Percentiles rank a stretch among this genome's conserved stretches.
Conservation (phyloP, 2,888 invertebrate genomes). For the Lycaena phlaeas region DNA sequence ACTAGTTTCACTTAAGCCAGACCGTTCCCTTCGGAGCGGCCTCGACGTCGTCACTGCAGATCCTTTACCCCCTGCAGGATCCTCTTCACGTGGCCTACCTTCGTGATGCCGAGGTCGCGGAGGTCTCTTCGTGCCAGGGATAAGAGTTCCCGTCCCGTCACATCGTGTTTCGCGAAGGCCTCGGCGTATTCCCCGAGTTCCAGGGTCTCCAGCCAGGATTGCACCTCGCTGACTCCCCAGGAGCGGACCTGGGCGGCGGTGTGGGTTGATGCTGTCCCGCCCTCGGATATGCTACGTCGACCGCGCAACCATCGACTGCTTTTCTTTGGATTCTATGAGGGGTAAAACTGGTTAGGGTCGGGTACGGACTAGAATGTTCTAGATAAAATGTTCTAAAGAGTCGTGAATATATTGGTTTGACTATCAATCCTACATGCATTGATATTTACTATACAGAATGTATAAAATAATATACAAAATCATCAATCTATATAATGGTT, state of each 20-base stretch:
- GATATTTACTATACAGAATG: no score
- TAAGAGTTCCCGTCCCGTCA: conserved; percentile 90
- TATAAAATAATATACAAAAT: no score
- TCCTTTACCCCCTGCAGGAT: conserved; percentile 95
- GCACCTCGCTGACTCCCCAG: conserved; percentile 94
- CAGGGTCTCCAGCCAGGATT: conserved; percentile 90
- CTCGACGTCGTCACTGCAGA: conserved; percentile 62
- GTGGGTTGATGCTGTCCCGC: conserved; percentile 29
- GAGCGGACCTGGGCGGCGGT: conserved; percentile 44
- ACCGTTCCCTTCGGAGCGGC: conserved; percentile 66
- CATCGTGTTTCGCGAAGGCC: conserved; percentile 92
- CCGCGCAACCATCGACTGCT: conserved; percentile 52
- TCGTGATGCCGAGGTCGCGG: conserved; percentile 92
- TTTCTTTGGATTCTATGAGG: conserved; percentile 53
- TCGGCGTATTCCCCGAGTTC: conserved; percentile 92
- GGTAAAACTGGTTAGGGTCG: conserved; percentile 23
- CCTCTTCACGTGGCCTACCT: conserved; percentile 96
- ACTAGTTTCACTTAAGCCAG: conserved; percentile 20
- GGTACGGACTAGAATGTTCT: conserved; percentile 10
- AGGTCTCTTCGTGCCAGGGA: conserved; percentile 89
- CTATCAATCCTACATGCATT: no score
- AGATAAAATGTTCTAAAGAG: no score
- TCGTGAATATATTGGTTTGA: no score
- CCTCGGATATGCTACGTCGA: conserved; percentile 53
- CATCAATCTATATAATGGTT: no score